These are phyloP conservation scores for Aphelenchoides avenae DNA, from an alignment of 1,140 invertebrate genomes.

Conservation along the genomic window DNA sequence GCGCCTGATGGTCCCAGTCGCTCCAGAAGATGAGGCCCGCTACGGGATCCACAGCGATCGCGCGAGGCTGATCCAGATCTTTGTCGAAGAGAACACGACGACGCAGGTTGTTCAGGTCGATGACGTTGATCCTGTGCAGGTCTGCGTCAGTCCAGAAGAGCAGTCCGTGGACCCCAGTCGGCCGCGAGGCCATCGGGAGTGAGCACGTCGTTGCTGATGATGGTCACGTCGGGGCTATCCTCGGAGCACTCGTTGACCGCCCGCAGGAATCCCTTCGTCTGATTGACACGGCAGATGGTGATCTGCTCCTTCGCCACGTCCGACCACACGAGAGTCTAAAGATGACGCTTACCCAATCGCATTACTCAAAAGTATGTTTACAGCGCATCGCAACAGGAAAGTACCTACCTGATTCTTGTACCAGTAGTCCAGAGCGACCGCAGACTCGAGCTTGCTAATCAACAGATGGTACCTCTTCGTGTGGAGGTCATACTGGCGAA, in stretches of 20 bases:
- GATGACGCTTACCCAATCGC: background rate
- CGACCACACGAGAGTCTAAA: slow-evolving; percentile 86
- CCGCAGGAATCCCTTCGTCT: no score
- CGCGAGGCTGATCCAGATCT: slow-evolving; percentile 82
- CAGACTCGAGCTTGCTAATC: slow-evolving; percentile 51
- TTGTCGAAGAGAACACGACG: slow-evolving; percentile 76
- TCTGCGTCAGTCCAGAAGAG: slow-evolving; percentile 93
- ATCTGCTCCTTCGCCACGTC: slow-evolving; percentile 82
- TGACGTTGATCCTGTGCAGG: slow-evolving; percentile 68
- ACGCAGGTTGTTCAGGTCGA: slow-evolving; percentile 47
- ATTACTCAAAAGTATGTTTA: no score
- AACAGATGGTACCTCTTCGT: slow-evolving; percentile 53
- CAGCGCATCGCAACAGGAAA: slow-evolving; percentile 11
- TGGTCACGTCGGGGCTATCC: slow-evolving; percentile 68
- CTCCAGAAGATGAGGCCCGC: slow-evolving; percentile 63
- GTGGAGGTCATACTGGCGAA: slow-evolving; percentile 50
- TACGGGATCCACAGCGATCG: slow-evolving; percentile 80
- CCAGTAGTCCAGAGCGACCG: slow-evolving; percentile 58
- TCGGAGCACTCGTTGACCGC: slow-evolving; percentile 31
- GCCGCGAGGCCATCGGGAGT: slow-evolving; percentile 87
- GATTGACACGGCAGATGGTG: slow-evolving; percentile 65
- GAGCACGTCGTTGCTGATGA: slow-evolving; percentile 75
- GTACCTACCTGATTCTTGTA: slow-evolving; percentile 35
- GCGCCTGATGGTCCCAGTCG: slow-evolving; percentile 60
- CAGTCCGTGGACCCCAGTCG: slow-evolving; percentile 92